phyloP scores from a whole-genome alignment of 2,888 invertebrate species.

The Parthenolecanium corni region DNA sequence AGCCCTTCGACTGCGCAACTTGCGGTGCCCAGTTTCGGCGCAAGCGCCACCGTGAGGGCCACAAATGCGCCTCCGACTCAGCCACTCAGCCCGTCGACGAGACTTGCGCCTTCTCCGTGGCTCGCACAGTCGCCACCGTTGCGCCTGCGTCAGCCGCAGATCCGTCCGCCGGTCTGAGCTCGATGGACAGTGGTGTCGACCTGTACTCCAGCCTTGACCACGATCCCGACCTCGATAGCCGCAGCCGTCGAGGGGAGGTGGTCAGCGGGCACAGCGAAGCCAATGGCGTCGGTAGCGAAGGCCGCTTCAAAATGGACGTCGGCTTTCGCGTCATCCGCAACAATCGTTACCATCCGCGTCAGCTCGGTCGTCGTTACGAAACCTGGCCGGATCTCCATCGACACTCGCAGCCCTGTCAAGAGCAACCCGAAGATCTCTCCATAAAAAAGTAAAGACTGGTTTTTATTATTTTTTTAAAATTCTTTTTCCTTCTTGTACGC shows the following conservation, averaged over 20 bases:
- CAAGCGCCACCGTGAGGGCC: slow-evolving; percentile 58
- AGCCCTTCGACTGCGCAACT: slow-evolving; percentile 69
- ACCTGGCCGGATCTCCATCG: too few relatives aligned
- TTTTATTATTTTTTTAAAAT: neutral
- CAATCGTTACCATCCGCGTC: slow-evolving; percentile 34
- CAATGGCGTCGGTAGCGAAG: neutral
- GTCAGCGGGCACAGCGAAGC: slow-evolving; percentile 34
- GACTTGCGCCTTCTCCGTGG: slow-evolving; percentile 38
- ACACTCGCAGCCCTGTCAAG: slow-evolving; percentile 56
- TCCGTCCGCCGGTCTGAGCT: too few relatives aligned
- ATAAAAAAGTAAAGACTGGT: slow-evolving; percentile 45
- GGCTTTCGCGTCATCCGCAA: neutral
- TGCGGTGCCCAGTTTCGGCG: slow-evolving; percentile 71
- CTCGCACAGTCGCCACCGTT: too few relatives aligned
- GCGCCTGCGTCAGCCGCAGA: too few relatives aligned
- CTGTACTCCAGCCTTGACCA: neutral
- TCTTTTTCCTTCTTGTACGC: too few relatives aligned
- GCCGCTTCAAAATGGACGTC: neutral
- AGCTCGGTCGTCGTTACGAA: neutral
- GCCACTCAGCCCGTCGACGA: slow-evolving; percentile 33
- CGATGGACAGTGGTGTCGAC: too few relatives aligned
- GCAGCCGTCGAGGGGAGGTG: slow-evolving; percentile 27
- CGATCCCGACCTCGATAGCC: neutral
- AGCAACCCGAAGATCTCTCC: slow-evolving; percentile 82
- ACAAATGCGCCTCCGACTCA: slow-evolving; percentile 7